Evolutionary conservation across 92 coral and sea anemone genomes (phyloP), one percentile per base, ranked within the genome.

Genomic region (Desmophyllum pertusum): DNA sequence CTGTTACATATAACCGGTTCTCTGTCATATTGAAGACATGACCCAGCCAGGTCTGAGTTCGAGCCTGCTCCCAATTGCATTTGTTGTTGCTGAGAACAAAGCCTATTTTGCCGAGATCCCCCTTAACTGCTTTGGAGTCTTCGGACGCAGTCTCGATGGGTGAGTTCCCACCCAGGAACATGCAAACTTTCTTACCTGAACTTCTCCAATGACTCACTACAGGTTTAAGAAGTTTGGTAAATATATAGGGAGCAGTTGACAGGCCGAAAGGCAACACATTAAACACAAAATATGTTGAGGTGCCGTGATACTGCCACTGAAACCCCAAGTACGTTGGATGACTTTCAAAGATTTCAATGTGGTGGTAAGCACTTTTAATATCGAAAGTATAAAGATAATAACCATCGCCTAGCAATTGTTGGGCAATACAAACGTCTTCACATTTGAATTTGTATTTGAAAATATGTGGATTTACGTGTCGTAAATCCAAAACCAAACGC

Each of bases 401-500:
- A 6, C 71, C 38, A 61, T 64, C 72, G 19, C 73, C 72, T 36
- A 79, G 37, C 2, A 79, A 75, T 79, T 79, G 84, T 21, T 48
- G 73, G 4, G 67, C 45, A 5, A 25, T 19, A 45, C 41, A 41
- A 13, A 67, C 27, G 79, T 83, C 79, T 83, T 73, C 42, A 55
- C 86, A 71, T 40, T 72, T 40, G 17, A 39, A 52, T 43, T 83
- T 83, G 3, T 83, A 70, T 71, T 70, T 87, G 50, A 37, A 87
- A 80, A 81, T 57, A n/a, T 73, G 83, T 11, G 90, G 88, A 76
- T 75, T 87, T 30, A 87, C 83, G 48, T 88, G 92, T 35, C 89
- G 71, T 0, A 88, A 53, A 70, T 88, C 92, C 39, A 84, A 67
- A 10, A 84, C 92, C 30, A 88, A 78, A 17, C 86, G 82, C 45